Conservation (phyloP, 2,797 vertebrate species). For the Phaenicophaeus curvirostris region DNA sequence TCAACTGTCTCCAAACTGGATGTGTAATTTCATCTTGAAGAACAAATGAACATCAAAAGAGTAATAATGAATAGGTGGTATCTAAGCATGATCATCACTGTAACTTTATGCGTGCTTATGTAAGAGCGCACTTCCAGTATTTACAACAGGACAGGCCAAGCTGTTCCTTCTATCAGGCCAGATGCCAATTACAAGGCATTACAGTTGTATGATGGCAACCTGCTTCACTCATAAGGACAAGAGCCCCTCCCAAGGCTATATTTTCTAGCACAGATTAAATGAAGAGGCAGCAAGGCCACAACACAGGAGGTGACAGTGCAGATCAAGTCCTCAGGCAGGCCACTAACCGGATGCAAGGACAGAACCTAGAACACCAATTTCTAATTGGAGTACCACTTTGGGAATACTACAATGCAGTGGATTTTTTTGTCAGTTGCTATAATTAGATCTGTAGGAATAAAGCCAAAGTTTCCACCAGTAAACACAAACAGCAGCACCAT, state of each 20-base stretch:
- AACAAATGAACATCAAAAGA: conserved; percentile 16
- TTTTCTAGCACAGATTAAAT: background rate
- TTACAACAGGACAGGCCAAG: background rate
- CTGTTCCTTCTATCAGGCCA: background rate
- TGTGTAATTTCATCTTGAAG: conserved; percentile 18
- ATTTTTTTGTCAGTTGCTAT: background rate
- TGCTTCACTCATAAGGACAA: background rate
- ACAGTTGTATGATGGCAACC: background rate
- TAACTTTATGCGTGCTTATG: conserved; percentile 19
- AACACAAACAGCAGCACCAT: background rate
- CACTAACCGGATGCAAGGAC: background rate
- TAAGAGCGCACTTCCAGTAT: background rate
- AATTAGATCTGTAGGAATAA: background rate
- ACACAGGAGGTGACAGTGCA: background rate
- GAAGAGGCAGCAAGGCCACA: background rate
- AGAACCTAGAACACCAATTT: background rate
- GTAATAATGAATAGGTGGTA: conserved; percentile 3
- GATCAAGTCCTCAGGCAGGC: background rate
- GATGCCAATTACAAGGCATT: background rate
- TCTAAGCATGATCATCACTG: background rate
- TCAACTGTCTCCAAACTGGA: background rate
- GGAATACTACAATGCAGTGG: background rate
- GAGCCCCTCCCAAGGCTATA: background rate
- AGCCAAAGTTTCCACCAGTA: background rate
- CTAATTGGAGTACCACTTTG: background rate